phyloP scores from a whole-genome alignment of 2,797 vertebrate genomes.

The Chelidonichthys spinosus region DNA sequence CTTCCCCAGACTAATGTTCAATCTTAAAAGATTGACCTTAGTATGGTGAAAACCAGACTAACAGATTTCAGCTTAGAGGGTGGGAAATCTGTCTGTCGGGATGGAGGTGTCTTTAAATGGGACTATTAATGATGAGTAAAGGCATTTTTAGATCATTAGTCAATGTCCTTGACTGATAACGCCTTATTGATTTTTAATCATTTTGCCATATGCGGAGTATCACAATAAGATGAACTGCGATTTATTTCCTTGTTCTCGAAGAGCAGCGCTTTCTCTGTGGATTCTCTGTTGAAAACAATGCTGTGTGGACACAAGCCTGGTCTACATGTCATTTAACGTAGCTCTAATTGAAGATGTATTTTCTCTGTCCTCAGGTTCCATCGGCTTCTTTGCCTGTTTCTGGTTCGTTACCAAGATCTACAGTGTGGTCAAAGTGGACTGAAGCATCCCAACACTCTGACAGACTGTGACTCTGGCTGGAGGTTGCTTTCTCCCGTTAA shows the following conservation, averaged over 20 bases:
- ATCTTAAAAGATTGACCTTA: no score
- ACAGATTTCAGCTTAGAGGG: no score
- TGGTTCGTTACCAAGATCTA: slow-evolving; percentile 99
- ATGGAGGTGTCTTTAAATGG: neutral
- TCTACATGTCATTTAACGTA: neutral
- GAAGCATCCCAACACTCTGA: slow-evolving; percentile 56
- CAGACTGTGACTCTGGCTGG: neutral
- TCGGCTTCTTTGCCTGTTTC: slow-evolving; percentile 97
- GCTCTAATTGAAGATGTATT: neutral
- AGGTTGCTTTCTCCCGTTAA: neutral
- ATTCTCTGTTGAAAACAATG: no score
- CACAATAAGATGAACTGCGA: no score
- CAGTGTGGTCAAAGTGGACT: slow-evolving; percentile 97
- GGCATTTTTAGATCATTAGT: neutral
- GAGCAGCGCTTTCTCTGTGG: no score
- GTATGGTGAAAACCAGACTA: no score
- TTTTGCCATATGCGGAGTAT: no score
- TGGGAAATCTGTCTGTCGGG: neutral
- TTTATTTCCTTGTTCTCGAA: no score
- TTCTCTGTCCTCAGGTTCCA: slow-evolving; percentile 85
- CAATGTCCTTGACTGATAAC: neutral
- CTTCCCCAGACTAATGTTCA: no score
- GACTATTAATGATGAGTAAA: no score
- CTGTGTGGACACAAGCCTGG: no score
- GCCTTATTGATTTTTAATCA: no score